A percentile compares a stretch with the other conserved stretches of the same genome.
Evolutionary conservation across 2,888 invertebrate species (phyloP).

Genomic region (Invenusta paracnida): DNA sequence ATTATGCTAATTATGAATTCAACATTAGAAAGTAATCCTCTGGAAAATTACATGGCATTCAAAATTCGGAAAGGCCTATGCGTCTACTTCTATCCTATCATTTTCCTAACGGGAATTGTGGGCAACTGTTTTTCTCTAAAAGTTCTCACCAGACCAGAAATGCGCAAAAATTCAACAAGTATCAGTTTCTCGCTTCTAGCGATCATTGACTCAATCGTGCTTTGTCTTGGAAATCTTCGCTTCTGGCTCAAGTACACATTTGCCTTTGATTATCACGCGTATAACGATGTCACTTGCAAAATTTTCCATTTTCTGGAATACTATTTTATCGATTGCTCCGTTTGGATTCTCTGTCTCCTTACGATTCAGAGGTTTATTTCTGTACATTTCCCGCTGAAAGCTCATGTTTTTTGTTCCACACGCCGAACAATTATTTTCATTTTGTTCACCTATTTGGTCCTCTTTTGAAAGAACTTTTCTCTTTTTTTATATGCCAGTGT

Average conservation of each 20-base stretch:
- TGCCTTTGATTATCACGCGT: background rate
- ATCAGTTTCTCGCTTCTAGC: background rate
- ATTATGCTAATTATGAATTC: too few species aligned
- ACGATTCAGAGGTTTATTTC: constrained; percentile 17
- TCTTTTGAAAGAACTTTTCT: background rate
- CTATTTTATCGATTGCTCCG: background rate
- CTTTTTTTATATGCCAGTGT: background rate
- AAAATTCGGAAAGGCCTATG: too few species aligned
- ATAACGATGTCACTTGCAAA: background rate
- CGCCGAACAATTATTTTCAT: background rate
- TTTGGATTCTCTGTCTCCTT: constrained; percentile 18
- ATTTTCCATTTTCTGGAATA: background rate
- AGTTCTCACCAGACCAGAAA: background rate
- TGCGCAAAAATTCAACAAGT: background rate
- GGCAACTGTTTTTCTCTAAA: background rate
- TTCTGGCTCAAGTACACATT: background rate
- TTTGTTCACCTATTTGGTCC: background rate
- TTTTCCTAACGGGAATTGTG: background rate
- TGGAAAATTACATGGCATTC: too few species aligned
- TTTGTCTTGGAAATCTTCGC: background rate
- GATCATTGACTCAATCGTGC: background rate
- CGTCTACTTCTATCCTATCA: background rate
- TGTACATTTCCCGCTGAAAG: constrained; percentile 14
- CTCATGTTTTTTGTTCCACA: background rate
- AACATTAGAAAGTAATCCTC: too few species aligned